Conservation (phyloP, 37 sponge, comb jelly and placozoan genomes). For the Ianthella basta region DNA sequence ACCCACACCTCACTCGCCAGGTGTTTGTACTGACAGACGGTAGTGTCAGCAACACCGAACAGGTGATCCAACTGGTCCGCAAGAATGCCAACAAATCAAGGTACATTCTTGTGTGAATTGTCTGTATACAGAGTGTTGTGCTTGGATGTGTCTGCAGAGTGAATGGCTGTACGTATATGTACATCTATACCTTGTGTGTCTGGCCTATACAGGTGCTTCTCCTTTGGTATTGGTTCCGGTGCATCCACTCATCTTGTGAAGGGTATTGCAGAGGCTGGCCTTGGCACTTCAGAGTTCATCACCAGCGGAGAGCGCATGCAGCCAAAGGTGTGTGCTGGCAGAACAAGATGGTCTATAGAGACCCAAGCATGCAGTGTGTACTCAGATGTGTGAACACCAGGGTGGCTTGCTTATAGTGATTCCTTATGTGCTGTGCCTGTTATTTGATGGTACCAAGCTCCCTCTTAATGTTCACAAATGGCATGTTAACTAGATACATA, state of each 20-base stretch:
- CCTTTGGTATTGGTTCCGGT: constrained; percentile 77
- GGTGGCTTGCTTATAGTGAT: no score
- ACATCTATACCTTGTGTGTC: neutral
- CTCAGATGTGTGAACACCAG: no score
- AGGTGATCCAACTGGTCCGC: constrained; percentile 45
- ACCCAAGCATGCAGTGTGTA: no score
- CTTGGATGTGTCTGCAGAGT: neutral
- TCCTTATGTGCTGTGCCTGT: no score
- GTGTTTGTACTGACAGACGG: constrained; percentile 78
- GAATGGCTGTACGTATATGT: no score
- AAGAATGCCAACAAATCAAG: constrained; percentile 53
- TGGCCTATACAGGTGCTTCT: constrained; percentile 36
- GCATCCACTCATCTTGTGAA: constrained; percentile 70
- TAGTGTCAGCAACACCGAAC: constrained; percentile 58
- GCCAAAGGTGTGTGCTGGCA: constrained; percentile 47
- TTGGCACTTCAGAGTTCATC: constrained; percentile 68
- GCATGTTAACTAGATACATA: no score
- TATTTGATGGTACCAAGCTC: no score
- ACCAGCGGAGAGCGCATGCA: constrained; percentile 67
- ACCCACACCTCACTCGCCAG: constrained; percentile 40
- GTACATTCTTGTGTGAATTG: constrained; percentile 64
- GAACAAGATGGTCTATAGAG: no score
- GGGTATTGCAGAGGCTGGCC: constrained; percentile 71
- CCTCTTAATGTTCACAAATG: no score
- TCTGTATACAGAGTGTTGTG: no score